Evolutionary conservation across 2,888 invertebrate genomes (phyloP), one percentile per base, ranked within the genome.

Genomic region (Glomeris marginata): DNA sequence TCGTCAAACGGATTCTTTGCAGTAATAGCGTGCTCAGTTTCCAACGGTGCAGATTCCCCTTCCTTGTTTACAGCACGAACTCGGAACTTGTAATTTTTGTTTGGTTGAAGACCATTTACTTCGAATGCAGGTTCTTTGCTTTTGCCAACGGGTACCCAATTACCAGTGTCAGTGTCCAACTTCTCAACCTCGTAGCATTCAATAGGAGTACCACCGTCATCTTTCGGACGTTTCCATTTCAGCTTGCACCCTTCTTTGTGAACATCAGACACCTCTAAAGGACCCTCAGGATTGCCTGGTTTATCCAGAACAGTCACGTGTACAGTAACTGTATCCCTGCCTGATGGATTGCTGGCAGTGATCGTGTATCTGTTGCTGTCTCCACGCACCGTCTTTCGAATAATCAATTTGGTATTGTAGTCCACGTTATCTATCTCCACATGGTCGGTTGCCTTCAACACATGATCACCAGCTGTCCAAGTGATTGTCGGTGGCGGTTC

Each of bases 401-500:
- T 76, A 15, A 80, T 79, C 52, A 91, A 69, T 70, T 88, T 90
- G 0, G 87, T 87, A 67, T 81, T 86, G 71, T 90, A 88, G 51
- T 88, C 86, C 0, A 81, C 78, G 58, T 80, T 84, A 63, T 86
- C 87, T 62, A 90, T 81, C 50, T 77, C 77, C 1, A 83, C 78
- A 50, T 80, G 81, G 64, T 85, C 84, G 10, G 65, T 63, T 52
- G 64, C 63, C 61, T 72, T 75, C 45, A 92, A 70, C 15, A 83
- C 81, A 66, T 81, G 80, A 58, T 84, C 84, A 57, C 84, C 82
- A 64, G 81, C 82, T 61, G 84, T 80, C 95, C 95, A 97, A 63
- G 85, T 84, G 20, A 88, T 84, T 52, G 80, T 83, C 44, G 97
- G 97, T 50, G 90, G 83, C 1, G 98, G 97, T 64, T 97, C 94